Evolutionary conservation across 2,113 vertebrate species (phyloP).

Genomic region (Laticauda colubrina): DNA sequence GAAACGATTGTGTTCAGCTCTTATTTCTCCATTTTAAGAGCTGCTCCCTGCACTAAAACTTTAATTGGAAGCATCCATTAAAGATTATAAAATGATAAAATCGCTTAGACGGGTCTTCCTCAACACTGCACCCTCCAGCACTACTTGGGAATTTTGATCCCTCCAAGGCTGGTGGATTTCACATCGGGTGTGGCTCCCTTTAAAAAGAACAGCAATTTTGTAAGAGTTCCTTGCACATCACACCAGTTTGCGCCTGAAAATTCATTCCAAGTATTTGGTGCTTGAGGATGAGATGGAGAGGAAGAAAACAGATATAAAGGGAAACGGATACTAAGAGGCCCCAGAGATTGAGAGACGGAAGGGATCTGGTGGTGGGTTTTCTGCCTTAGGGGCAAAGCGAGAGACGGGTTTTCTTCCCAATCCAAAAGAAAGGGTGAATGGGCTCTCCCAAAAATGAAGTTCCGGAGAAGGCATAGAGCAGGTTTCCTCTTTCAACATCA

Average conservation of each 20-base stretch:
- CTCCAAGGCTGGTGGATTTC: neutral
- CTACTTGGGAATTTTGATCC: neutral
- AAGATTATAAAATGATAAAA: neutral
- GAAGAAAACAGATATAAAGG: neutral
- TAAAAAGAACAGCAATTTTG: neutral
- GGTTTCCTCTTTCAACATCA: neutral
- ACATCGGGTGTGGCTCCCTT: neutral
- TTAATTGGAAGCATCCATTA: neutral
- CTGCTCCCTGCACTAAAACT: neutral
- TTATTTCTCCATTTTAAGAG: neutral
- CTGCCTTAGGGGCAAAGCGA: neutral
- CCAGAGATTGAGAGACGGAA: too few relatives aligned
- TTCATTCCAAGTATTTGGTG: neutral
- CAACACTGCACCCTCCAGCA: neutral
- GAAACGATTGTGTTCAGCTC: neutral
- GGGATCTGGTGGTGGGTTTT: neutral
- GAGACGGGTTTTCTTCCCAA: neutral
- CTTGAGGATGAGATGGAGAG: neutral
- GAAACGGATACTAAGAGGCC: too few relatives aligned
- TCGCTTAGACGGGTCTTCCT: neutral
- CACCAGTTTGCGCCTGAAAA: neutral
- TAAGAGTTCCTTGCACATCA: neutral
- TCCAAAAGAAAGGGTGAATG: neutral
- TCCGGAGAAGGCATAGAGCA: neutral
- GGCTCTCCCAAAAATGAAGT: neutral